Evolutionary conservation across 2,888 invertebrate genomes (phyloP).

Genomic region (Trissoscelio sp.): DNA sequence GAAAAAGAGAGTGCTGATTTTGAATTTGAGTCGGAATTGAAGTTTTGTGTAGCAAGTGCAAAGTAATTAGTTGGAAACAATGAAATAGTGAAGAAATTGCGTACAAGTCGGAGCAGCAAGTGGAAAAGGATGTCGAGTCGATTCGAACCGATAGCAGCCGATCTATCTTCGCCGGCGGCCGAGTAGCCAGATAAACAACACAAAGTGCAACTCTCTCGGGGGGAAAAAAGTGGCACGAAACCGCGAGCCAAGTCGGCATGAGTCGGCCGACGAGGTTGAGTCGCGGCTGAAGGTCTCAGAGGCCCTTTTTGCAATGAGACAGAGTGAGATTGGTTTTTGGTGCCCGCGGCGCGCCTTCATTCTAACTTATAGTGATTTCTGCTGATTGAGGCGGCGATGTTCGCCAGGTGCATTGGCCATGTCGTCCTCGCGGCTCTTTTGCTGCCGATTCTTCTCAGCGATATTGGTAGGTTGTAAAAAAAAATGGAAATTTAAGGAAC

Average conservation of each 20-base stretch:
- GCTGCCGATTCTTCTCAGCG: conserved; percentile 46
- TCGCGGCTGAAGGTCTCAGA: not conserved
- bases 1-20: too few relatives aligned
- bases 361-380: too few relatives aligned
- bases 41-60: too few relatives aligned
- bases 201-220: conserved; percentile 48
- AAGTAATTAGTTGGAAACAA: too few relatives aligned
- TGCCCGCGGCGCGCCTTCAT: conserved; percentile 30
- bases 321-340: conserved; percentile 14
- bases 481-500: too few relatives aligned
- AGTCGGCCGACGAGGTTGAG: too few relatives aligned
- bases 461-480: conserved; percentile 45
- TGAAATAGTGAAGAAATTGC: conserved; percentile 11
- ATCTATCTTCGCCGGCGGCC: conserved; percentile 46
- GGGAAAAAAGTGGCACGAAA: conserved; percentile 63
- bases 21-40: too few relatives aligned
- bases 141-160: conserved; percentile 52
- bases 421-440: conserved; percentile 45
- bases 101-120: conserved; percentile 28
- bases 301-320: conserved; percentile 34
- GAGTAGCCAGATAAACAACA: conserved; percentile 46
- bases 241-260: conserved; percentile 35
- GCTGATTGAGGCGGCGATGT: conserved; percentile 57
- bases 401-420: conserved; percentile 40
- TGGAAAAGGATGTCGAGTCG: conserved; percentile 66